Percentiles rank a stretch among this genome's conserved stretches.
phyloP scores from a whole-genome alignment of 2,888 invertebrate genomes.

The Chesias legatella region DNA sequence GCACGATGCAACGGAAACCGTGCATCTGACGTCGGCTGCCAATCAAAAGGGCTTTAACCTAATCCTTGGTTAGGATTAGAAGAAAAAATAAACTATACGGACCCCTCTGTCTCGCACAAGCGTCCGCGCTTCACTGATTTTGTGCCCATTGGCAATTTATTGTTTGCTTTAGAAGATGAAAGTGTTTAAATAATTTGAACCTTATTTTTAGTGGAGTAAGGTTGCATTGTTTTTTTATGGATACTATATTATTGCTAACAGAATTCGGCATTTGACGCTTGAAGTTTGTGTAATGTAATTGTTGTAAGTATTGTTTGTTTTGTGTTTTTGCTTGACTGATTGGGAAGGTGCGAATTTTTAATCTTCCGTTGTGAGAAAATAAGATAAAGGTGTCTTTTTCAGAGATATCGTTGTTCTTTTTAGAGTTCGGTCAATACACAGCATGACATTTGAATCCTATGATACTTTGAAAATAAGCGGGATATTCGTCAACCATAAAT shows the following conservation, averaged over 20 bases:
- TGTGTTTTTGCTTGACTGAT: conserved; percentile 50
- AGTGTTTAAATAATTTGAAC: conserved; percentile 23
- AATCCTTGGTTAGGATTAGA: conserved; percentile 76
- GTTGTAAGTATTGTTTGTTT: conserved; percentile 70
- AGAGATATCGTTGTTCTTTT: too few species aligned
- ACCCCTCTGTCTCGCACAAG: conserved; percentile 72
- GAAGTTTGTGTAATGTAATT: conserved; percentile 76
- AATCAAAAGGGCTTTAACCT: conserved; percentile 77
- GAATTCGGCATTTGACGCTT: conserved; percentile 64
- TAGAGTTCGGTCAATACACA: too few species aligned
- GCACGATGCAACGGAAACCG: conserved; percentile 38
- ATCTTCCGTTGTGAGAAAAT: conserved; percentile 22
- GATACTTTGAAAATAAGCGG: too few species aligned
- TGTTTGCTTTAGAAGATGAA: not conserved
- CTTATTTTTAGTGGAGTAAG: conserved; percentile 20
- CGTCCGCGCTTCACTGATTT: conserved; percentile 70
- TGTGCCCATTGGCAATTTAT: conserved; percentile 24
- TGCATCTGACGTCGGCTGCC: conserved; percentile 77
- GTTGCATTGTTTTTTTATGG: conserved; percentile 1
- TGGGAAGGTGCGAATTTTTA: conserved; percentile 46
- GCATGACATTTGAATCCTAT: too few species aligned
- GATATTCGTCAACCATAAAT: too few species aligned
- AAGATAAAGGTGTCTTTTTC: conserved; percentile 23
- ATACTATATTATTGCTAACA: conserved; percentile 17
- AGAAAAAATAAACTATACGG: conserved; percentile 69